A percentile compares a stretch with the other conserved stretches of the same genome.
Evolutionary conservation across 1,140 invertebrate genomes (phyloP).

Genomic region (Zaprionus gabonicus): DNA sequence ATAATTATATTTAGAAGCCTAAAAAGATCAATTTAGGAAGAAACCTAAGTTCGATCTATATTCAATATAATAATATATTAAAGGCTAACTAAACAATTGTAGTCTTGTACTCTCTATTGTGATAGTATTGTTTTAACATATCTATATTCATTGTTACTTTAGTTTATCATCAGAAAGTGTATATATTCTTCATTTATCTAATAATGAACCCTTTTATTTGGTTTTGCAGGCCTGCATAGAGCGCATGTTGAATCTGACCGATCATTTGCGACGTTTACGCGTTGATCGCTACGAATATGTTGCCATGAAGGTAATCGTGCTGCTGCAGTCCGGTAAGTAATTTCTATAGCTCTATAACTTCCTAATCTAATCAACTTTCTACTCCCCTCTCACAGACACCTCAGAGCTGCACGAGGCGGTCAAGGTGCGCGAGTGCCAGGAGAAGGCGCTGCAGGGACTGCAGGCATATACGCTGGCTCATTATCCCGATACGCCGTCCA

Average conservation of each 20-base stretch:
- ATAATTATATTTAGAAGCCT: no score
- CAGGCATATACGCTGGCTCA: conserved; percentile 96
- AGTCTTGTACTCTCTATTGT: no score
- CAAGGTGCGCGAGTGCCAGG: conserved; percentile 96
- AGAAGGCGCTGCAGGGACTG: conserved; percentile 95
- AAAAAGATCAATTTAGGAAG: no score
- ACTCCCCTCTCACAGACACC: conserved; percentile 88
- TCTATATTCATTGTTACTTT: neutral
- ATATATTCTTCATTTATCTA: neutral
- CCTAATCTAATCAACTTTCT: neutral
- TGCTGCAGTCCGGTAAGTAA: conserved; percentile 94
- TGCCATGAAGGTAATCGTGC: conserved; percentile 97
- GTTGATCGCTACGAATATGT: conserved; percentile 99
- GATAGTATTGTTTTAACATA: neutral
- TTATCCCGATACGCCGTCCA: conserved; percentile 96
- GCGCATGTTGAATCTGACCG: conserved; percentile 96
- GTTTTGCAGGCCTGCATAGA: conserved; percentile 91
- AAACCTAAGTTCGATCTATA: no score
- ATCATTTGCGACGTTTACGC: conserved; percentile 93
- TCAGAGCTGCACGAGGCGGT: conserved; percentile 96
- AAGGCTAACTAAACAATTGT: no score
- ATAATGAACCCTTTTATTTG: conserved; percentile 13
- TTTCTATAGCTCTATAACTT: no score
- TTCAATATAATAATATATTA: no score
- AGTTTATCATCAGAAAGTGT: no score